These are phyloP conservation scores for Carcharodon carcharias DNA, from an alignment of 2,797 vertebrate species.

Conservation along the genomic window DNA sequence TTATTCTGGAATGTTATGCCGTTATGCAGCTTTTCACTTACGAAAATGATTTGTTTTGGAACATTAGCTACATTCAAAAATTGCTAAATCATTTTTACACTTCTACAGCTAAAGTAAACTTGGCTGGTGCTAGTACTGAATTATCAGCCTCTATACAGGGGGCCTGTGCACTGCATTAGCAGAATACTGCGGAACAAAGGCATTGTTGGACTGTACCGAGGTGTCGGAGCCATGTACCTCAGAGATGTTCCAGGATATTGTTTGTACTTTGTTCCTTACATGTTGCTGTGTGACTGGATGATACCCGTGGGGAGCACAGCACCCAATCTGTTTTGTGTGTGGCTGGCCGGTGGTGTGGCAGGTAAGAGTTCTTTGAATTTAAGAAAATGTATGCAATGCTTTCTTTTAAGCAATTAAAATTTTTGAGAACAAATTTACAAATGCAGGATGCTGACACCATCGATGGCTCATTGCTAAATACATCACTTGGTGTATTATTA, in stretches of 20 bases:
- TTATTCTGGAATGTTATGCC: not conserved
- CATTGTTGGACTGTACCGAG: conserved; percentile 77
- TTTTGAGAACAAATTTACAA: not conserved
- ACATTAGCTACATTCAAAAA: not conserved
- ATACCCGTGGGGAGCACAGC: conserved; percentile 56
- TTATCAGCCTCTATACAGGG: conserved; percentile 61
- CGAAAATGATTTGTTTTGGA: not conserved
- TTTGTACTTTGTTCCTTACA: conserved; percentile 87
- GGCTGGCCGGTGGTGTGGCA: conserved; percentile 85
- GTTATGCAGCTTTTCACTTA: not conserved
- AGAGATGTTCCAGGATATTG: conserved; percentile 86
- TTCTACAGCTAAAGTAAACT: conserved; percentile 58
- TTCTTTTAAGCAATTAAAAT: not conserved
- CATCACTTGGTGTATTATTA: not conserved
- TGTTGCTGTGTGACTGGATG: conserved; percentile 69
- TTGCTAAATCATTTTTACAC: conserved; percentile 32
- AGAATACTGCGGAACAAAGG: conserved; percentile 76
- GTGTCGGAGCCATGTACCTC: conserved; percentile 78
- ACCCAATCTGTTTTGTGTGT: conserved; percentile 66
- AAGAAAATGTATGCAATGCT: not conserved
- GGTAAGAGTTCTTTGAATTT: conserved; percentile 58
- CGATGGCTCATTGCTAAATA: not conserved
- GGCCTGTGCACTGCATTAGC: conserved; percentile 80
- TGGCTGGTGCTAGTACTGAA: conserved; percentile 56
- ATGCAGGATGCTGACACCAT: not conserved